Evolutionary conservation across 2,888 invertebrate species (phyloP), one percentile per base, ranked within the genome.

Genomic region (Parascotia fuliginaria): DNA sequence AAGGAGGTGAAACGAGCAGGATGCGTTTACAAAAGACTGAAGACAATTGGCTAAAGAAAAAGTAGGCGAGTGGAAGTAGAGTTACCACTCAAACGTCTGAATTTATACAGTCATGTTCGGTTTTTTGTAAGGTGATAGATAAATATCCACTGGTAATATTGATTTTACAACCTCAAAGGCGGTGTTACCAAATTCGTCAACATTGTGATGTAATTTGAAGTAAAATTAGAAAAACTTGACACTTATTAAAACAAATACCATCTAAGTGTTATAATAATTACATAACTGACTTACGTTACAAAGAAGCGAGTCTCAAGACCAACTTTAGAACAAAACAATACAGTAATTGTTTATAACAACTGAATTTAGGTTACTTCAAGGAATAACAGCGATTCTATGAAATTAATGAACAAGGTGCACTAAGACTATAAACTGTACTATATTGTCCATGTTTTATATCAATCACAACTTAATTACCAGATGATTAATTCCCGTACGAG

Each of bases 171-270:
- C n/a, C 9, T n/a, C 7, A 16, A n/a, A 33, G n/a, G 14, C 22
- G 9, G 15, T 11, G 29, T 47, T 42, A 32, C 27, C 15, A 13
- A 19, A 55, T 14, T 32, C 31, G 51, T 3, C 16, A 28, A 29
- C 31, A 36, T 4, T 50, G 24, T 24, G 43, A 65, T 40, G 65
- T 40, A 60, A 63, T 47, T 55, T 36, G 0, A 49, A 46, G 32
- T 36, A 29, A 51, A 48, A 49, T 14, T 16, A 31, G 15, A n/a
- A 46, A 61, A 45, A 39, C 9, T n/a, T 12, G 6, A 14, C 3
- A 9, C 42, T 52, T 52, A 16, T 31, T 33, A 7, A 22, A 33
- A 33, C 14, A 24, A 15, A 33, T 27, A 42, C 31, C 14, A 31
- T n/a, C 1, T 24, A 42, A 53, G 52, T 32, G 41, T 36, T 43